Conservation (phyloP, 2,888 invertebrate genomes). For the Eilema sororculum region DNA sequence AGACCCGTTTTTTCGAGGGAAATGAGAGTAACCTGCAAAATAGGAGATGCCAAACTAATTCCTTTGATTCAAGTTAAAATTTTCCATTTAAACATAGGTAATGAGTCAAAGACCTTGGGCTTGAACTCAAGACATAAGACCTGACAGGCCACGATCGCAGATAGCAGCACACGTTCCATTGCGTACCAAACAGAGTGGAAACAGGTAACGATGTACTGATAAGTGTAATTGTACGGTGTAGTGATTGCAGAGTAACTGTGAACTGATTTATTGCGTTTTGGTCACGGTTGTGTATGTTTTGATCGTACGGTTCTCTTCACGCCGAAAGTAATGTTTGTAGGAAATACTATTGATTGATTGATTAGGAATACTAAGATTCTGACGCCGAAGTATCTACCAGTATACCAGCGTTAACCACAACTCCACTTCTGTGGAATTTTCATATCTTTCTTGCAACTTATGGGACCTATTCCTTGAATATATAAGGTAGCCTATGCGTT, state of each 20-base stretch:
- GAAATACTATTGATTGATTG: background rate
- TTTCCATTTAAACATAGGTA: background rate
- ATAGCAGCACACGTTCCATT: constrained; percentile 13
- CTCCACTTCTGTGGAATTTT: too few species aligned
- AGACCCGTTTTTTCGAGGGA: too few species aligned
- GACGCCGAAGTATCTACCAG: too few species aligned
- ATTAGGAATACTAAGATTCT: too few species aligned
- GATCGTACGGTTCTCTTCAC: background rate
- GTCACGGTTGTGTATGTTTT: constrained; percentile 7
- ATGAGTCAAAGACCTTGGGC: constrained; percentile 2
- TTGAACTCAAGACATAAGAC: constrained; percentile 6
- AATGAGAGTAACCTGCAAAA: too few species aligned
- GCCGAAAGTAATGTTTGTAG: background rate
- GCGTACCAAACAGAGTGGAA: constrained; percentile 17
- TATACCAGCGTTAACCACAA: too few species aligned
- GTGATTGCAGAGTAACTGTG: constrained; percentile 6
- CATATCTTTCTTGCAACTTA: too few species aligned
- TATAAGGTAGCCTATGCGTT: too few species aligned
- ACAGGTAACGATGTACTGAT: constrained; percentile 12
- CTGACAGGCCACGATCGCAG: background rate
- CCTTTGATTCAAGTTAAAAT: too few species aligned
- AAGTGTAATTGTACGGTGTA: constrained; percentile 13
- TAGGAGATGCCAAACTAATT: too few species aligned
- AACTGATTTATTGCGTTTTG: constrained; percentile 10
- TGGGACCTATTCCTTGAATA: too few species aligned